Percentiles rank a stretch among this genome's conserved stretches.
Evolutionary conservation across 1,140 invertebrate species (phyloP).

Genomic region (Zaprionus camerounensis): DNA sequence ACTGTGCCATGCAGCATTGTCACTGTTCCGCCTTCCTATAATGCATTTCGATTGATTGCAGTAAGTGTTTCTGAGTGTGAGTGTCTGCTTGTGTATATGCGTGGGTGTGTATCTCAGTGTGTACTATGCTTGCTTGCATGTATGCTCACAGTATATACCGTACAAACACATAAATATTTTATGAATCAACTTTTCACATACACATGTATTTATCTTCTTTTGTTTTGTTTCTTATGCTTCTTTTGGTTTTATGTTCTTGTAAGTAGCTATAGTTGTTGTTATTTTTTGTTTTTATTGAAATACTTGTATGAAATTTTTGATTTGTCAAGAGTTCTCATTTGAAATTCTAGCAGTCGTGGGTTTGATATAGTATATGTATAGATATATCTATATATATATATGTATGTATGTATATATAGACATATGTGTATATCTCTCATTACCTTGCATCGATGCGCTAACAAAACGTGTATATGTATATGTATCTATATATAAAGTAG

Average conservation of each 20-base stretch:
- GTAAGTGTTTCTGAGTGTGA: slow-evolving; percentile 21
- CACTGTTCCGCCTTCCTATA: slow-evolving; percentile 23
- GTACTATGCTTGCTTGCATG: neutral
- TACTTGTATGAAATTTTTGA: slow-evolving; percentile 71
- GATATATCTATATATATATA: slow-evolving; percentile 35
- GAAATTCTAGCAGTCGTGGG: slow-evolving; percentile 82
- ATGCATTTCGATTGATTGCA: slow-evolving; percentile 43
- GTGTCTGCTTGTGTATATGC: slow-evolving; percentile 12
- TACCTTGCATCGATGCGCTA: slow-evolving; percentile 74
- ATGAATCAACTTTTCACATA: slow-evolving; percentile 47
- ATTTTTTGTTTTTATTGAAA: slow-evolving; percentile 40
- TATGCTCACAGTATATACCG: slow-evolving; percentile 1
- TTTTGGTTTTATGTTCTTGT: slow-evolving; percentile 34
- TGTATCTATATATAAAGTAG: slow-evolving; percentile 54
- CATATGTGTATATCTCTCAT: slow-evolving; percentile 55
- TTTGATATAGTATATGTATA: slow-evolving; percentile 52
- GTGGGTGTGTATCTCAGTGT: slow-evolving; percentile 25
- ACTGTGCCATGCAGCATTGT: slow-evolving; percentile 22
- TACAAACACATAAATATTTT: slow-evolving; percentile 40
- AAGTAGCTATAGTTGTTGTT: slow-evolving; percentile 46
- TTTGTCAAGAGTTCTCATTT: slow-evolving; percentile 82
- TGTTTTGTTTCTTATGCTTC: slow-evolving; percentile 22
- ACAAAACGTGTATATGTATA: slow-evolving; percentile 73
- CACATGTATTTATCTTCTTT: slow-evolving; percentile 17
- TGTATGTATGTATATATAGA: slow-evolving; percentile 32